Evolutionary conservation across 2,797 vertebrate genomes (phyloP).

Genomic region (Artibeus lituratus): DNA sequence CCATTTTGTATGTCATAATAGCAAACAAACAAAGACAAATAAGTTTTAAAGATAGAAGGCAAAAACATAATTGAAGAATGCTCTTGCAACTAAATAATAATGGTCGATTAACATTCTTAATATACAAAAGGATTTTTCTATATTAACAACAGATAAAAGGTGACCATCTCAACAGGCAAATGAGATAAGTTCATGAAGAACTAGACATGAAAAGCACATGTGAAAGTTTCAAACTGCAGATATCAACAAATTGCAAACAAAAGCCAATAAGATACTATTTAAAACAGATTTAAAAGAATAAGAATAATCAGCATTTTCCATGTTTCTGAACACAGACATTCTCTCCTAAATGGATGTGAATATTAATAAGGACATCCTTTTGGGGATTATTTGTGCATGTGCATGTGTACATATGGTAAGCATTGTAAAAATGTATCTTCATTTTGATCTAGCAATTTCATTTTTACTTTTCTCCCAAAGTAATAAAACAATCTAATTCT

Average conservation of each 20-base stretch:
- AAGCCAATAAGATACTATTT: background rate
- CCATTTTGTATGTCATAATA: background rate
- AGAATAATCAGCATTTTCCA: background rate
- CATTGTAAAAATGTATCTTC: background rate
- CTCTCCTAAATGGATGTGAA: background rate
- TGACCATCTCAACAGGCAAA: background rate
- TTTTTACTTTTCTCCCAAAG: background rate
- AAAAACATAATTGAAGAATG: background rate
- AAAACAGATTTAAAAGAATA: background rate
- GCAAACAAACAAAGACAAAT: background rate
- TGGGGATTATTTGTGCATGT: background rate
- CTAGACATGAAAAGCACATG: background rate
- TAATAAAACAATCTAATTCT: background rate
- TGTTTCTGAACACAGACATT: background rate
- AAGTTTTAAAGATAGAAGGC: background rate
- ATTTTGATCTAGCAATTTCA: background rate
- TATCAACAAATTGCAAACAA: background rate
- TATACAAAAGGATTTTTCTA: background rate
- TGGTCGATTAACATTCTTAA: background rate
- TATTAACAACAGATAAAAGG: background rate
- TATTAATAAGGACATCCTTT: background rate
- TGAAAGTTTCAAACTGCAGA: background rate
- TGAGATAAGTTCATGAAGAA: background rate
- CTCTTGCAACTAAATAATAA: constrained; percentile 6
- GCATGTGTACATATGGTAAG: background rate